A percentile compares a stretch with the other conserved stretches of the same genome.
Evolutionary conservation across 1,140 invertebrate genomes (phyloP).

Genomic region (Frieseomelitta varia): DNA sequence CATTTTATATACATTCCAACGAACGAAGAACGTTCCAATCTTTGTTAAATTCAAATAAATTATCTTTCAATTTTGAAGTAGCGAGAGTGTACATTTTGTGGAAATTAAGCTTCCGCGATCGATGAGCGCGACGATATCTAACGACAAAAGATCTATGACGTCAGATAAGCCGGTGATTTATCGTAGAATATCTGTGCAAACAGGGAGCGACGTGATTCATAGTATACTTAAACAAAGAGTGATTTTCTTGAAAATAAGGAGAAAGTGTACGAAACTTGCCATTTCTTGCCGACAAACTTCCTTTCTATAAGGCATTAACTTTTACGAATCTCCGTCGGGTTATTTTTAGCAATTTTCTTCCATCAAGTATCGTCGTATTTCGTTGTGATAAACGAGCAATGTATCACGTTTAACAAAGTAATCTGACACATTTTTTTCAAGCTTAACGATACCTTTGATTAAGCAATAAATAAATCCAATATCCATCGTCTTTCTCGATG

Average conservation of each 20-base stretch:
- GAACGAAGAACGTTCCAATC: no score
- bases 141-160: no score
- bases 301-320: not conserved
- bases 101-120: not conserved
- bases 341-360: not conserved
- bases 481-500: not conserved
- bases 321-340: not conserved
- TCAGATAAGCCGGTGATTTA: not conserved
- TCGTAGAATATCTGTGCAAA: not conserved
- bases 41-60: no score
- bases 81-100: not conserved
- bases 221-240: not conserved
- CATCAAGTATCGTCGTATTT: not conserved
- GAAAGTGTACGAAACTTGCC: not conserved
- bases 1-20: no score
- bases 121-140: not conserved
- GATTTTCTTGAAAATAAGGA: slow-evolving; percentile 3
- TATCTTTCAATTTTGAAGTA: not conserved
- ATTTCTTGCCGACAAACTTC: not conserved
- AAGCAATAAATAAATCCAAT: not conserved
- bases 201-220: not conserved
- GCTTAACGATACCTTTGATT: not conserved
- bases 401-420: not conserved
- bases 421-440: not conserved
- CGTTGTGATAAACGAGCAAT: not conserved